Evolutionary conservation across 2,797 vertebrate species (phyloP).

Genomic region (Pseudomugil gertrudae): DNA sequence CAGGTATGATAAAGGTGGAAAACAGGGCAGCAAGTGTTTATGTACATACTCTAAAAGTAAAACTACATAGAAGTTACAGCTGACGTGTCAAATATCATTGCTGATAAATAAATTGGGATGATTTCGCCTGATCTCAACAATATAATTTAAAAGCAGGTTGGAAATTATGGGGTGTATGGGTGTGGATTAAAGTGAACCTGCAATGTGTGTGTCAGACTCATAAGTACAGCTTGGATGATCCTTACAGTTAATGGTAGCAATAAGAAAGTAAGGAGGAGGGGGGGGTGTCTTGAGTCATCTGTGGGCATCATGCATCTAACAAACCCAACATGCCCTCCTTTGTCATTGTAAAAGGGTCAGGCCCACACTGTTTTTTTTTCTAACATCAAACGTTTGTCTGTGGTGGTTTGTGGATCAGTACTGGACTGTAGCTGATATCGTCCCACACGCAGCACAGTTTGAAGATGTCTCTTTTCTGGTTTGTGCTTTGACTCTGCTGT

Average conservation of each 20-base stretch:
- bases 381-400: slow-evolving; percentile 40
- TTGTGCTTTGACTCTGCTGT: not conserved
- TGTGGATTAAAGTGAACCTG: not conserved
- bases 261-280: no score
- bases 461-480: slow-evolving; percentile 38
- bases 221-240: not conserved
- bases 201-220: not conserved
- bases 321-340: slow-evolving; percentile 46
- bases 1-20: no score
- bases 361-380: slow-evolving; percentile 33
- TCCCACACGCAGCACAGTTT: slow-evolving; percentile 26
- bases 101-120: no score
- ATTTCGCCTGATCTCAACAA: not conserved
- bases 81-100: no score
- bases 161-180: not conserved
- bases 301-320: slow-evolving; percentile 29
- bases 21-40: no score
- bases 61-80: no score
- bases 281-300: slow-evolving; percentile 19
- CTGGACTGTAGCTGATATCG: slow-evolving; percentile 10
- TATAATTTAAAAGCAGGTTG: slow-evolving; percentile 6
- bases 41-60: no score
- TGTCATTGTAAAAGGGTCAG: slow-evolving; percentile 32
- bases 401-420: slow-evolving; percentile 37
- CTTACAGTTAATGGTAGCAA: no score